Evolutionary conservation across 37 sponge, comb jelly and placozoan genomes (phyloP), one percentile per base, ranked within the genome.

Genomic region (Spongia lamella): DNA sequence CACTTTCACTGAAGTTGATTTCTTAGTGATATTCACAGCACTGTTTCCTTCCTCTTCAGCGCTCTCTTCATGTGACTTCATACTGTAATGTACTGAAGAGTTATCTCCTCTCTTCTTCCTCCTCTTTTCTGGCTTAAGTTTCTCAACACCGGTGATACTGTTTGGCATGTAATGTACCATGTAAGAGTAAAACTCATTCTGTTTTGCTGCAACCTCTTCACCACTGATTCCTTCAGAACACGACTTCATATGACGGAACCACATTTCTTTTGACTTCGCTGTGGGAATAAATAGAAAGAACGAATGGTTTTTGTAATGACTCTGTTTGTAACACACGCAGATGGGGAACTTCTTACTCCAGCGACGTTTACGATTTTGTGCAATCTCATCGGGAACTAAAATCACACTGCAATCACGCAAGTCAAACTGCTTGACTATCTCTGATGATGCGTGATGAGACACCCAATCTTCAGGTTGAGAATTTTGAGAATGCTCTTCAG

Each of bases 331-430:
- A 13, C 53, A 22, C 27, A 90, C 35, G 16, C 68, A 7, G 13
- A 93, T 82, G 21, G 93, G 93, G 52, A 72, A 93, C 70, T 93
- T 93, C 71, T 93, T 93, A 58, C 86, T 89, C 89, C 88, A 93
- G 9, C 89, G 69, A 35, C 87, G 62, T 63, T 85, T 93, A 30
- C 92, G 54, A 31, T 90, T 84, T 38, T 65, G 32, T 6, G 84
- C 84, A 30, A 90, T 81, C 17, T 84, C 85, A 7, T 69, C 50
- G 21, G 90, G 90, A 9, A 76, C 78, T 17, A 84, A 33, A 24
- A 31, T 40, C 7, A 90, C 43, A 34, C 31, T 53, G 27, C 78
- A 80, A 17, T 76, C 17, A 0, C 66, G 39, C 1, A 81, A 15
- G 62, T 84, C 68, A 15, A 69, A 30, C 17, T 17, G 61, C 15